Conservation (phyloP, 2,113 vertebrate genomes). For the Takifugu flavidus region DNA sequence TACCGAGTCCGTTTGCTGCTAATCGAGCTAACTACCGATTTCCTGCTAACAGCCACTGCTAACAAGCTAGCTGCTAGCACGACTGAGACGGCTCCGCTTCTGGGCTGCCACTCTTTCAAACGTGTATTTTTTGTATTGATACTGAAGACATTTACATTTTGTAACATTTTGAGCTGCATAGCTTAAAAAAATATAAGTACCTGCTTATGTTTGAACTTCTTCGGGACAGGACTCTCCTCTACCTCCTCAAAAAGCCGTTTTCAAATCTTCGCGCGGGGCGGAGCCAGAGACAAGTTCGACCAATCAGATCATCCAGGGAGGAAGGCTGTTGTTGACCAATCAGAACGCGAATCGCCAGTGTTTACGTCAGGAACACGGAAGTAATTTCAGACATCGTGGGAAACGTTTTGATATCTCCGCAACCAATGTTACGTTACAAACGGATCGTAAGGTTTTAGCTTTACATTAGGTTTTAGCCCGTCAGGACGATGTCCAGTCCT, state of each 20-base stretch:
- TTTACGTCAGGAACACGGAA: slow-evolving; percentile 51
- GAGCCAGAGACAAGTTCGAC: background rate
- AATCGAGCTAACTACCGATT: background rate
- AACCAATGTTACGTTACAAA: background rate
- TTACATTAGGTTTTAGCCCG: background rate
- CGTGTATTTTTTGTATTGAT: too few species aligned
- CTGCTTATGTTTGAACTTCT: background rate
- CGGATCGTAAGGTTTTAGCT: background rate
- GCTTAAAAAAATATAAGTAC: slow-evolving; percentile 11
- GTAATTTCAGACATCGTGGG: slow-evolving; percentile 13
- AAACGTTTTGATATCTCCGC: background rate
- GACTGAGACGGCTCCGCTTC: too few species aligned
- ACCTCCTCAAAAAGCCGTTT: slow-evolving; percentile 41
- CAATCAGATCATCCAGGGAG: slow-evolving; percentile 41
- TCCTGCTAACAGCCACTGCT: slow-evolving; percentile 24
- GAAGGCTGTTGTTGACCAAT: slow-evolving; percentile 8
- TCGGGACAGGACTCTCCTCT: background rate
- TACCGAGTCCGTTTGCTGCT: background rate
- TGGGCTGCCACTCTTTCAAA: too few species aligned
- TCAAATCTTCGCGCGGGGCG: slow-evolving; percentile 63
- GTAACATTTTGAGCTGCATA: too few species aligned
- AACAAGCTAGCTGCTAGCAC: background rate
- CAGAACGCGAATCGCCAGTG: background rate
- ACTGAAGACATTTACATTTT: too few species aligned
- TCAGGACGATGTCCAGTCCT: slow-evolving; percentile 55